Evolutionary conservation across 1,140 invertebrate species (phyloP).

Genomic region (Pararge aegeria): DNA sequence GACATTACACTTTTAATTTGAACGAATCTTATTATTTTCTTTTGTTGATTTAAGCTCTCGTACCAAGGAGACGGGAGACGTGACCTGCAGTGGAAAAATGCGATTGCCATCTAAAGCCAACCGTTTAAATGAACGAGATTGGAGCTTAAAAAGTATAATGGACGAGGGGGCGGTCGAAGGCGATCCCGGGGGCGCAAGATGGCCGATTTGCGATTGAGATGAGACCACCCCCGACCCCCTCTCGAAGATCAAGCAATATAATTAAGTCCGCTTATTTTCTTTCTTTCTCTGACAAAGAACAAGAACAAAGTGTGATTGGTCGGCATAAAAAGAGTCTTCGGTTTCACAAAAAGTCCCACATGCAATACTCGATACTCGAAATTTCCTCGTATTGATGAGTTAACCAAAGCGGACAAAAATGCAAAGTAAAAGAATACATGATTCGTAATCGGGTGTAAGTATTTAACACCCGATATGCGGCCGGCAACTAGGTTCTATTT

Average conservation of each 20-base stretch:
- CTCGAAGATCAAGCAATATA: conserved; percentile 71
- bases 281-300: neutral
- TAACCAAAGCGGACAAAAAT: too few species aligned
- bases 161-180: conserved; percentile 62
- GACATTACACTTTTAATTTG: conserved; percentile 86
- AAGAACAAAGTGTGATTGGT: neutral
- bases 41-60: conserved; percentile 83
- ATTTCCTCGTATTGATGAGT: too few species aligned
- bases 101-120: conserved; percentile 83
- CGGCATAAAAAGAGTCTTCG: too few species aligned
- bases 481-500: too few species aligned
- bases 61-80: conserved; percentile 79
- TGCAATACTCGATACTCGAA: too few species aligned
- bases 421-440: too few species aligned
- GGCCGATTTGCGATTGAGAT: conserved; percentile 80
- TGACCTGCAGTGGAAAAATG: conserved; percentile 83
- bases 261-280: conserved; percentile 63
- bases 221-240: conserved; percentile 60
- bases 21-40: conserved; percentile 83
- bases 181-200: conserved; percentile 73
- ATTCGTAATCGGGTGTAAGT: too few species aligned
- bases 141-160: conserved; percentile 84
- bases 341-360: too few species aligned
- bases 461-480: too few species aligned
- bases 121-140: conserved; percentile 83